These are phyloP conservation scores for Meandrina meandrites DNA, from an alignment of 92 coral and sea anemone species.

Conservation along the genomic window DNA sequence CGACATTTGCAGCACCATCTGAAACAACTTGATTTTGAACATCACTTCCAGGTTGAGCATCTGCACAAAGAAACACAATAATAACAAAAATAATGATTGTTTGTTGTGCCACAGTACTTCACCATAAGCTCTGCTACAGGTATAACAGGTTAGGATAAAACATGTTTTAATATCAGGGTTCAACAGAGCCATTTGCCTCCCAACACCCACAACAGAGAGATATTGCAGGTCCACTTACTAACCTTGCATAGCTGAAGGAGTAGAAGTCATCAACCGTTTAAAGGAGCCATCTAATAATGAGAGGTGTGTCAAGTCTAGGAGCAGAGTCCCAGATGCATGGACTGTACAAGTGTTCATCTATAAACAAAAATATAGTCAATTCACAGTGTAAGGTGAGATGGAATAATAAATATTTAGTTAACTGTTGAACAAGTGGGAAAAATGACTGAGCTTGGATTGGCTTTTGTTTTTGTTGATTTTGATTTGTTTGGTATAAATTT, in stretches of 20 bases:
- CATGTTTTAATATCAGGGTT: too few species aligned
- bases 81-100: background rate
- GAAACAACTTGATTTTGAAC: slow-evolving; percentile 9
- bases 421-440: too few species aligned
- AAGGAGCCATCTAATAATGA: slow-evolving; percentile 79
- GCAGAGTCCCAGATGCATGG: slow-evolving; percentile 88
- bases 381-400: background rate
- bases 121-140: too few species aligned
- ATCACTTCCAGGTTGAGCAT: background rate
- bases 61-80: slow-evolving; percentile 10
- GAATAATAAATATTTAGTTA: background rate
- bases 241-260: slow-evolving; percentile 50
- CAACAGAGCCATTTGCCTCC: too few species aligned
- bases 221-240: too few species aligned
- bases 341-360: slow-evolving; percentile 97
- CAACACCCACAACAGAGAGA: too few species aligned
- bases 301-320: slow-evolving; percentile 81
- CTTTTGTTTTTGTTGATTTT: too few species aligned
- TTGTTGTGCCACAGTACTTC: too few species aligned
- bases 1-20: slow-evolving; percentile 9
- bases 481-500: too few species aligned
- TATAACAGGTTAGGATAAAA: too few species aligned
- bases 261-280: slow-evolving; percentile 61
- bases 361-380: background rate
- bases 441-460: too few species aligned